A percentile compares a stretch with the other conserved stretches of the same genome.
Conservation (phyloP, 2,113 vertebrate species). For the Chlorodrepanis virens region DNA sequence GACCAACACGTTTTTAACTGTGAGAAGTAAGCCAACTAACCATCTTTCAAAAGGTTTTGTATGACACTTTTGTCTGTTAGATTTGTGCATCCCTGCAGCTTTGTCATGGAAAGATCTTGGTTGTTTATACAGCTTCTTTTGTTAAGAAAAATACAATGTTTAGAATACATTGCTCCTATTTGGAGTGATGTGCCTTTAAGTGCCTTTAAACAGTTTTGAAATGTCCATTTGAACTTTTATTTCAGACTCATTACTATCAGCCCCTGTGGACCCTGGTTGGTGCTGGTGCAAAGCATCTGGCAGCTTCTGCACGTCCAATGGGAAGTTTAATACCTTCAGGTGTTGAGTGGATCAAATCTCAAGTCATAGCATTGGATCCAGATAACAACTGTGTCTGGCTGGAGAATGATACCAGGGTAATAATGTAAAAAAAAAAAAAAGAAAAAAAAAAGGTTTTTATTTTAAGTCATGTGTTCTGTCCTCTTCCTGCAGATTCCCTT, state of each 20-base stretch:
- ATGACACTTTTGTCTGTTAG: neutral
- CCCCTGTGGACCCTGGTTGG: conserved; percentile 96
- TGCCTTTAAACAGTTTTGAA: neutral
- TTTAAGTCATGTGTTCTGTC: neutral
- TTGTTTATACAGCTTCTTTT: neutral
- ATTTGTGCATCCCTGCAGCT: neutral
- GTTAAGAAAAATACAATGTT: neutral
- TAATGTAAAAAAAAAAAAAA: neutral
- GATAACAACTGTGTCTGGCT: conserved; percentile 82
- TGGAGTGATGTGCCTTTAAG: neutral
- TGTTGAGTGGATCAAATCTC: conserved; percentile 89
- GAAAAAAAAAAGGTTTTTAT: neutral
- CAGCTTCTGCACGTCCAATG: conserved; percentile 79
- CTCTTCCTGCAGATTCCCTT: neutral
- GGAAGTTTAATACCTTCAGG: conserved; percentile 84
- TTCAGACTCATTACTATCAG: conserved; percentile 92
- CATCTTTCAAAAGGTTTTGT: neutral
- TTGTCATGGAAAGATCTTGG: neutral
- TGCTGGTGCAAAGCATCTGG: conserved; percentile 86
- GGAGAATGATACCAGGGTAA: conserved; percentile 82
- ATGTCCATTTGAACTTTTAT: neutral
- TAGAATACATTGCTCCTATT: neutral
- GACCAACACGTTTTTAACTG: neutral
- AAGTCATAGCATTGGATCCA: conserved; percentile 84
- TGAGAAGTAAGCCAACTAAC: neutral